phyloP scores from a whole-genome alignment of 2,888 invertebrate species.

The Tridacna crocea region DNA sequence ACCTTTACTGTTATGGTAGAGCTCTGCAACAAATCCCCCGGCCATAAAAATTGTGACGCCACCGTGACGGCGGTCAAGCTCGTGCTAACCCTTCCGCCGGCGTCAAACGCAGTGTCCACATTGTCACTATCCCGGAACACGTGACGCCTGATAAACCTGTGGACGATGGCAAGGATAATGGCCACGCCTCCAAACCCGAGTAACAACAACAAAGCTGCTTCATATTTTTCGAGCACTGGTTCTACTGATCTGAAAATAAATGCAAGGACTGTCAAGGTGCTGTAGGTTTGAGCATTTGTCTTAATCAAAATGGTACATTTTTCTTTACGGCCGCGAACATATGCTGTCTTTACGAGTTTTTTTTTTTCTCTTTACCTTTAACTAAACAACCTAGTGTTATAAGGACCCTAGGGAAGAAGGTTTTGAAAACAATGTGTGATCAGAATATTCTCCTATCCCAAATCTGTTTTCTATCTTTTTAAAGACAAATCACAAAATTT shows the following conservation, averaged over 20 bases:
- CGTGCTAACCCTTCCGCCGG: slow-evolving; percentile 72
- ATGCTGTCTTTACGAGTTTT: too few relatives aligned
- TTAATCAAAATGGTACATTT: too few relatives aligned
- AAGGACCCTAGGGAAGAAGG: neutral
- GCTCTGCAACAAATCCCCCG: slow-evolving; percentile 73
- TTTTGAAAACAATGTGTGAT: neutral
- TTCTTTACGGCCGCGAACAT: too few relatives aligned
- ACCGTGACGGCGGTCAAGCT: slow-evolving; percentile 75
- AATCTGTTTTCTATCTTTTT: neutral
- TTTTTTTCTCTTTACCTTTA: too few relatives aligned
- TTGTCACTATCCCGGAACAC: slow-evolving; percentile 72
- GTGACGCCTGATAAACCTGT: slow-evolving; percentile 67
- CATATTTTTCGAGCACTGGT: slow-evolving; percentile 62
- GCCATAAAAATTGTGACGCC: slow-evolving; percentile 75
- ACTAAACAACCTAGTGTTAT: too few relatives aligned
- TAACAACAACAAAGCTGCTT: slow-evolving; percentile 68
- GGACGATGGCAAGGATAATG: slow-evolving; percentile 69
- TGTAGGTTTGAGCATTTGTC: too few relatives aligned
- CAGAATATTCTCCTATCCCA: neutral
- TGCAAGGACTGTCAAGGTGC: neutral
- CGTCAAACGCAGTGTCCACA: slow-evolving; percentile 76
- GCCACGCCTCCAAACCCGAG: slow-evolving; percentile 75
- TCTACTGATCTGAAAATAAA: neutral
- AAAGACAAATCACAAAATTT: neutral
- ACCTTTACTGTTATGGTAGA: slow-evolving; percentile 74